Evolutionary conservation across 2,797 vertebrate genomes (phyloP).

Genomic region (Pangasius djambal): DNA sequence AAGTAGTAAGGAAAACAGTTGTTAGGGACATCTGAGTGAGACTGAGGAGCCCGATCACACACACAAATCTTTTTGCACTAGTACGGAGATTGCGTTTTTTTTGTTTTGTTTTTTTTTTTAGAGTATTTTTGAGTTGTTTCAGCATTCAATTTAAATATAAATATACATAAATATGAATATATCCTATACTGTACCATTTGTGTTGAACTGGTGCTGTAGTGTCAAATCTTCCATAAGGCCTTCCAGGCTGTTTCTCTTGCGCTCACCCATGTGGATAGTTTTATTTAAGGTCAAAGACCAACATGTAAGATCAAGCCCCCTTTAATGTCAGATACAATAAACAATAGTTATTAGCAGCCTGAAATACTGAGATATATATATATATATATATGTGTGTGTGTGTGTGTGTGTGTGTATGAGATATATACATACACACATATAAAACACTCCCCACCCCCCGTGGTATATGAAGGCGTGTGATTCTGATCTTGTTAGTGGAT

Average conservation of each 20-base stretch:
- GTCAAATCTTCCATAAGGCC: constrained; percentile 55
- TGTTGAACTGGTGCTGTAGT: constrained; percentile 63
- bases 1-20: constrained; percentile 31
- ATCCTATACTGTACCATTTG: constrained; percentile 61
- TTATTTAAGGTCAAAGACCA: constrained; percentile 23
- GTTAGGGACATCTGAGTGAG: constrained; percentile 45
- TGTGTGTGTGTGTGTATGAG: too few relatives aligned
- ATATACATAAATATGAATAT: constrained; percentile 65
- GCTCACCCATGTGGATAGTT: constrained; percentile 42
- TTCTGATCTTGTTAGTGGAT: background rate
- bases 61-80: constrained; percentile 62
- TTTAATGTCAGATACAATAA: constrained; percentile 22
- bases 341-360: constrained; percentile 20
- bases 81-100: constrained; percentile 54
- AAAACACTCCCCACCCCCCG: background rate
- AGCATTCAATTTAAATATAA: constrained; percentile 59
- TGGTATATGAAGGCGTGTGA: constrained; percentile 20
- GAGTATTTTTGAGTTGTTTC: constrained; percentile 59
- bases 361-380: constrained; percentile 15
- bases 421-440: too few relatives aligned
- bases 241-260: constrained; percentile 51
- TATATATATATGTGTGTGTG: background rate
- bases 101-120: constrained; percentile 12
- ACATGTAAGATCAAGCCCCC: constrained; percentile 5
- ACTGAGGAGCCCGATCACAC: constrained; percentile 50